phyloP scores from a whole-genome alignment of 2,113 vertebrate species.

The Cephalopholis sonnerati region DNA sequence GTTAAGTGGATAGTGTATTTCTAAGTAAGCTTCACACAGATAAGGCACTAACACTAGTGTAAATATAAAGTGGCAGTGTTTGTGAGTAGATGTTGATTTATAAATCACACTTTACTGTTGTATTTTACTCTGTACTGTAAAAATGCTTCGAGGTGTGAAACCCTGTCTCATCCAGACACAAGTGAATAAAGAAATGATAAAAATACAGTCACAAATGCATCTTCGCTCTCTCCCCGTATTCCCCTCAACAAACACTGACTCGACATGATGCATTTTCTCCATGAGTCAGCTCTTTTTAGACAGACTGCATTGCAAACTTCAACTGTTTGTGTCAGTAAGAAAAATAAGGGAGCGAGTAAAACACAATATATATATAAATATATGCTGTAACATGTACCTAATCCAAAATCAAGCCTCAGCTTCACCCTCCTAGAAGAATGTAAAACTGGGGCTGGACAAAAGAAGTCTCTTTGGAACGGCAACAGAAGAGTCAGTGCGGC shows the following conservation, averaged over 20 bases:
- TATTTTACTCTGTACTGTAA: conserved; percentile 32
- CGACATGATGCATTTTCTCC: neutral
- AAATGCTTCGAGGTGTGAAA: conserved; percentile 23
- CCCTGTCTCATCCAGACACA: neutral
- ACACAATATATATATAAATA: conserved; percentile 48
- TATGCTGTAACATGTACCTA: conserved; percentile 48
- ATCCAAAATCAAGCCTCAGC: conserved; percentile 24
- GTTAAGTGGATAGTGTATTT: conserved; percentile 18
- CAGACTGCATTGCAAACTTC: conserved; percentile 18
- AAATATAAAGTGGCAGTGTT: conserved; percentile 48
- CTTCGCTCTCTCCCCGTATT: neutral
- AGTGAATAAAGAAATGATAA: conserved; percentile 28
- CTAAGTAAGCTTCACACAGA: conserved; percentile 31
- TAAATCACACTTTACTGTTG: conserved; percentile 29
- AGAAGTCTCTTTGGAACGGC: conserved; percentile 26
- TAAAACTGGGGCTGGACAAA: neutral
- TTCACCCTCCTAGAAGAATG: neutral
- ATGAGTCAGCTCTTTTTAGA: conserved; percentile 41
- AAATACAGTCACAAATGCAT: conserved; percentile 13
- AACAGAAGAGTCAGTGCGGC: neutral
- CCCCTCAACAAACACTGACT: conserved; percentile 23
- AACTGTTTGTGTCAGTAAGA: conserved; percentile 21
- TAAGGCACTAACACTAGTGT: conserved; percentile 70
- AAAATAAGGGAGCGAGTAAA: conserved; percentile 31
- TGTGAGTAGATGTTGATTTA: conserved; percentile 28